These are phyloP conservation scores for Ia io DNA, from an alignment of 2,113 vertebrate species.

Conservation along the genomic window DNA sequence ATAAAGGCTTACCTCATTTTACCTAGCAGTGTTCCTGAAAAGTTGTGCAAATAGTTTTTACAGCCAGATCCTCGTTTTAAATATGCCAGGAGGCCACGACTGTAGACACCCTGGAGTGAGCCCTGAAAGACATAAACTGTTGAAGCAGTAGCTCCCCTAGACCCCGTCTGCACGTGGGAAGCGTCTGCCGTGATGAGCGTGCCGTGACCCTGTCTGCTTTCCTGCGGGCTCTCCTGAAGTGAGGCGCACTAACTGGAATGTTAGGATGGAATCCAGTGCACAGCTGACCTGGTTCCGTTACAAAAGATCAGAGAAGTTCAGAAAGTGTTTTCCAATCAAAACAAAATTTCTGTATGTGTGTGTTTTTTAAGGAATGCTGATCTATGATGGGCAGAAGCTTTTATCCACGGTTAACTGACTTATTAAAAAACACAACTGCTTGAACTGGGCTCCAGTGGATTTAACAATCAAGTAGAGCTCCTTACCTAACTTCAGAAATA, in stretches of 20 bases:
- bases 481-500: background rate
- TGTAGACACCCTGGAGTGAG: background rate
- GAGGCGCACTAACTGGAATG: background rate
- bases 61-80: background rate
- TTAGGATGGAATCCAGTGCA: background rate
- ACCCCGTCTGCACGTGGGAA: too few species aligned
- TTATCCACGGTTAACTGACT: background rate
- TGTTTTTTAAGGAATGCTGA: background rate
- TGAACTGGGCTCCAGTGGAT: background rate
- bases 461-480: background rate
- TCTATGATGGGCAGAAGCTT: background rate
- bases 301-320: background rate
- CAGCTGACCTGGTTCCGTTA: background rate
- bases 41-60: conserved; percentile 2
- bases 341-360: background rate
- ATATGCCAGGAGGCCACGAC: background rate
- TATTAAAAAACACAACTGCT: background rate
- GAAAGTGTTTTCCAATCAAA: background rate
- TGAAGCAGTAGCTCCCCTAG: background rate
- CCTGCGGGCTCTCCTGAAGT: background rate
- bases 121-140: background rate
- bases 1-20: background rate
- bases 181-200: background rate
- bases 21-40: background rate
- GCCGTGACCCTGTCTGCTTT: background rate